Evolutionary conservation across 2,888 invertebrate genomes (phyloP), one percentile per base, ranked within the genome.

Genomic region (Pollenia labialis): DNA sequence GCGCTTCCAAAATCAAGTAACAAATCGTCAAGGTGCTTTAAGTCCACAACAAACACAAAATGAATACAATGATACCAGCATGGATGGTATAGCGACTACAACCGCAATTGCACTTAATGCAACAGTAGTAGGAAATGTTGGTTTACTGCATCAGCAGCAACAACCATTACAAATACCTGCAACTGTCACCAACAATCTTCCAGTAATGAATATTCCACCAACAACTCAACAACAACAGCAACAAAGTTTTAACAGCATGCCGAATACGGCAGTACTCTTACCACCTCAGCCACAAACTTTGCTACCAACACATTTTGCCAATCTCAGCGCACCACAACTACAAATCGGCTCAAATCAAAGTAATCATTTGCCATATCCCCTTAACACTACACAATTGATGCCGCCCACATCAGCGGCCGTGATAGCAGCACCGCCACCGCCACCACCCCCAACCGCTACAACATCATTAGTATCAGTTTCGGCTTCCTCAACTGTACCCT

Each of bases 1-100:
- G 76, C 92, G 93, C 83, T 93, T 93, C 79, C 92, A 91, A 91
- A 91, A 92, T 90, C 92, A 91, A 91, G 91, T 90, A 91, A 92
- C 90, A 87, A 89, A 79, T 60, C 84, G 87, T 56, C 87, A 87
- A 68, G 81, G 91, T 93, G 89, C 85, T 81, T 44, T 77, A 81
- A 89, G 91, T 89, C 64, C 87, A 88, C 88, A 81, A 54, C 23
- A 71, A 48, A 74, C 64, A 44, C 74, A 88, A 56, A 85, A 85
- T 79, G 89, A 89, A 1, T 88, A 87, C 81, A 85, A 87, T 81
- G 87, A 86, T 23, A 80, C 54, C 76, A 86, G 86, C 76, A 74
- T 85, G 69, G 90, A 89, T 85, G 87, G 80, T 50, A 85, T 75
- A 48, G 64, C 60, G 4, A 12, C 44, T 10, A 16, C 80, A 54